Percentiles rank a stretch among this genome's conserved stretches.
Evolutionary conservation across 64 coral and sea anemone species (phyloP).

Genomic region (Trachythela sp.): DNA sequence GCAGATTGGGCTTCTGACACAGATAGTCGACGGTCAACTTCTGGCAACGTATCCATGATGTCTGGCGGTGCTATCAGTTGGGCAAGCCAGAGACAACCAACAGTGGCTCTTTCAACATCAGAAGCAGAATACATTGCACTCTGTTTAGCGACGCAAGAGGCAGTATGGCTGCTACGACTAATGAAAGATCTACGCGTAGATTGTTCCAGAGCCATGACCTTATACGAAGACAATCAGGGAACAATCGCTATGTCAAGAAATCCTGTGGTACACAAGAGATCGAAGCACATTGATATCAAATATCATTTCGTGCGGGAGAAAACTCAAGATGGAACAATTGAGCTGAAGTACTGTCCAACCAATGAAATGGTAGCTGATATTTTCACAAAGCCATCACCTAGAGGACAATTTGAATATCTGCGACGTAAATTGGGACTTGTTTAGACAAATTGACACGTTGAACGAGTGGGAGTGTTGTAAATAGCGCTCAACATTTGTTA

Average conservation of each 20-base stretch:
- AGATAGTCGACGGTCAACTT: not conserved
- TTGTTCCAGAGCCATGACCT: not conserved
- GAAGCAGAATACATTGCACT: not conserved
- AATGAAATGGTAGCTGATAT: not conserved
- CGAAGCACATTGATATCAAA: constrained; percentile 8
- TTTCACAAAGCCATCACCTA: constrained; percentile 3
- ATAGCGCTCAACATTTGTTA: not conserved
- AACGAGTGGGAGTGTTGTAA: constrained; percentile 1
- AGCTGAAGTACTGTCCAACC: not conserved
- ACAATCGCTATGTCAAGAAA: not conserved
- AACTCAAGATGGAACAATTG: not conserved
- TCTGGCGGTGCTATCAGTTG: not conserved
- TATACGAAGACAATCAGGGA: not conserved
- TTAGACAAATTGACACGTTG: not conserved
- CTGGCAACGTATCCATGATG: constrained; percentile 13
- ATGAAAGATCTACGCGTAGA: not conserved
- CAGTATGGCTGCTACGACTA: not conserved
- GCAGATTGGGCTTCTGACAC: not conserved
- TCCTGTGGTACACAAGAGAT: not conserved
- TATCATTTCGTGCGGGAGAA: not conserved
- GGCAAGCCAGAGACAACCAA: not conserved
- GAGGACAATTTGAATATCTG: not conserved
- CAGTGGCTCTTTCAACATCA: not conserved
- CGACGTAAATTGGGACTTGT: not conserved
- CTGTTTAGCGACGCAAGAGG: not conserved